Evolutionary conservation across 2,797 vertebrate species (phyloP).

Genomic region (Gila robusta): DNA sequence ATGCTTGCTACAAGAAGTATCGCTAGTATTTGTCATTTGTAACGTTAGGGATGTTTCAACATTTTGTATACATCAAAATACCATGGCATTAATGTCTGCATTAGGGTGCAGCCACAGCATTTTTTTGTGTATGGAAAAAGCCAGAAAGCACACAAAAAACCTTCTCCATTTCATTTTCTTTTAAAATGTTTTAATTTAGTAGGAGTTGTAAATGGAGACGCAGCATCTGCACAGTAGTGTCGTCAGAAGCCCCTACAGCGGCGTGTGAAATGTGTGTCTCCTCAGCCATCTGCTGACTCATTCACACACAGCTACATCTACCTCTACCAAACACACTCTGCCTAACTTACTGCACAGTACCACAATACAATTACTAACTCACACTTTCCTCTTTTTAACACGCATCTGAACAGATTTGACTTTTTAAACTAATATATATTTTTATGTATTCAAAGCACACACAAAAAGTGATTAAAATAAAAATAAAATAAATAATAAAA

Average conservation of each 20-base stretch:
- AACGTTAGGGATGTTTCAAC: neutral
- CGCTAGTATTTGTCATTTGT: neutral
- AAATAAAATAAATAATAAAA: no score
- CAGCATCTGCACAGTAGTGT: conserved; percentile 29
- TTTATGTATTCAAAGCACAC: neutral
- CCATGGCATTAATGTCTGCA: neutral
- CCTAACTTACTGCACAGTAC: conserved; percentile 22
- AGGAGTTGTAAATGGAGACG: neutral
- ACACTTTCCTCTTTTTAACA: neutral
- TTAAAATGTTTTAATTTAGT: neutral
- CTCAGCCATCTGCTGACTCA: conserved; percentile 57
- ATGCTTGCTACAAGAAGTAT: neutral
- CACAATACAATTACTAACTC: neutral
- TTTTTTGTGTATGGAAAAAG: neutral
- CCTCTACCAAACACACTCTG: conserved; percentile 11
- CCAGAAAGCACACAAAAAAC: neutral
- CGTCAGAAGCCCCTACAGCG: conserved; percentile 45
- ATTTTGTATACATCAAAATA: neutral
- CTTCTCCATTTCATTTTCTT: neutral
- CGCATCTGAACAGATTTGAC: neutral
- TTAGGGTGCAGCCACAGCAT: neutral
- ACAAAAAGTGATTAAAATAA: no score
- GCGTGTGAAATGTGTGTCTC: conserved; percentile 47
- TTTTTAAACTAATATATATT: neutral
- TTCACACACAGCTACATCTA: neutral